These are phyloP conservation scores for Xestia xanthographa DNA, from an alignment of 2,888 invertebrate genomes.

Conservation along the genomic window DNA sequence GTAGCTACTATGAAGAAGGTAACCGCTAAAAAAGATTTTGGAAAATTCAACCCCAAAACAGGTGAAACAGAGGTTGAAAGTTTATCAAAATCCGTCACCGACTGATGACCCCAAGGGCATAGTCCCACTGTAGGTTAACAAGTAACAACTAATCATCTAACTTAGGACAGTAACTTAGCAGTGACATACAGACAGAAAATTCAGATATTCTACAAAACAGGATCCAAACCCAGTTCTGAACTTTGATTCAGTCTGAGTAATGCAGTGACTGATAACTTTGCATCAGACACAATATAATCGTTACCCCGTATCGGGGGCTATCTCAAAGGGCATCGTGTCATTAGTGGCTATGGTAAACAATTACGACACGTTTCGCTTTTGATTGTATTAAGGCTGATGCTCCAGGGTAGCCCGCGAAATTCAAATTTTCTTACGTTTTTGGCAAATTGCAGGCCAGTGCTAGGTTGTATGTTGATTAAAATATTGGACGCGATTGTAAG, in stretches of 20 bases:
- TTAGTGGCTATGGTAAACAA: conserved; percentile 46
- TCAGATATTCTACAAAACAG: neutral
- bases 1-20: neutral
- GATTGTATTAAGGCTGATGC: no score
- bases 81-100: neutral
- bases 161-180: no score
- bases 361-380: conserved; percentile 11
- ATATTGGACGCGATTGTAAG: no score
- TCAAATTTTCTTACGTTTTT: no score
- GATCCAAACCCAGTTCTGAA: neutral
- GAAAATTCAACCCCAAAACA: neutral
- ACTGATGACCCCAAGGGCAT: neutral
- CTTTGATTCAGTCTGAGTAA: conserved; percentile 23
- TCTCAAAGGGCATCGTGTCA: conserved; percentile 42
- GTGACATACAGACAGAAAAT: neutral
- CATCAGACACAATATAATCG: conserved; percentile 41
- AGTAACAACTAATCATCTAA: neutral
- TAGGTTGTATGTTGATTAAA: no score
- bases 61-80: neutral
- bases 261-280: conserved; percentile 31
- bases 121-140: neutral
- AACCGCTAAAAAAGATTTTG: neutral
- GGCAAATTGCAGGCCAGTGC: no score
- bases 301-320: conserved; percentile 48
- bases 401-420: no score